phyloP scores from a whole-genome alignment of 2,888 invertebrate species.

The Trichopoda pennipes region DNA sequence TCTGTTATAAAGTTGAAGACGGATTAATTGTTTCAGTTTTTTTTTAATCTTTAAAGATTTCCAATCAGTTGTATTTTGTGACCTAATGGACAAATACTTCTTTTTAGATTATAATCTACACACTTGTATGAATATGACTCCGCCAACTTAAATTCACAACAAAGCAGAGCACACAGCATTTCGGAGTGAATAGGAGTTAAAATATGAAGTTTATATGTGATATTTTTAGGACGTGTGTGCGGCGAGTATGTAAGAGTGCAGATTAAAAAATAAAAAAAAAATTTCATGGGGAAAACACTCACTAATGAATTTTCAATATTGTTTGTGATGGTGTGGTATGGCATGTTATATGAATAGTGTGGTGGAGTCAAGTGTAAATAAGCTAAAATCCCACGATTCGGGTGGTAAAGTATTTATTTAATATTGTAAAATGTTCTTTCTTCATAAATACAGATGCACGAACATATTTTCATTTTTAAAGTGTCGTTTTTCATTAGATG shows the following conservation, averaged over 20 bases:
- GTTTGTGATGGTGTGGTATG: not conserved
- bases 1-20: conserved; percentile 66
- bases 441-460: conserved; percentile 4
- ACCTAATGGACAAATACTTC: conserved; percentile 78
- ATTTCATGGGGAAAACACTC: conserved; percentile 30
- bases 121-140: conserved; percentile 70
- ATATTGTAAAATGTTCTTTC: not conserved
- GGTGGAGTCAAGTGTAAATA: conserved; percentile 68
- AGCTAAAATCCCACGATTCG: conserved; percentile 67
- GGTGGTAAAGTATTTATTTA: conserved; percentile 51
- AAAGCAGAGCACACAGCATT: conserved; percentile 21
- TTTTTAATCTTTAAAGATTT: conserved; percentile 63
- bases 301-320: conserved; percentile 62
- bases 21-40: conserved; percentile 60
- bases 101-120: conserved; percentile 77
- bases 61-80: conserved; percentile 69
- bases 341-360: not conserved
- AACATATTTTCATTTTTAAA: conserved; percentile 22
- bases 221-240: conserved; percentile 13
- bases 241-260: conserved; percentile 11
- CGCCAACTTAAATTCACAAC: conserved; percentile 52
- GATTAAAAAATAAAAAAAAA: conserved; percentile 29
- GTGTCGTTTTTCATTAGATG: conserved; percentile 64
- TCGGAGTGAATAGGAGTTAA: conserved; percentile 29
- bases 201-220: conserved; percentile 10